These are phyloP conservation scores for Nanger granti DNA, from an alignment of 2,113 vertebrate species.

Conservation along the genomic window DNA sequence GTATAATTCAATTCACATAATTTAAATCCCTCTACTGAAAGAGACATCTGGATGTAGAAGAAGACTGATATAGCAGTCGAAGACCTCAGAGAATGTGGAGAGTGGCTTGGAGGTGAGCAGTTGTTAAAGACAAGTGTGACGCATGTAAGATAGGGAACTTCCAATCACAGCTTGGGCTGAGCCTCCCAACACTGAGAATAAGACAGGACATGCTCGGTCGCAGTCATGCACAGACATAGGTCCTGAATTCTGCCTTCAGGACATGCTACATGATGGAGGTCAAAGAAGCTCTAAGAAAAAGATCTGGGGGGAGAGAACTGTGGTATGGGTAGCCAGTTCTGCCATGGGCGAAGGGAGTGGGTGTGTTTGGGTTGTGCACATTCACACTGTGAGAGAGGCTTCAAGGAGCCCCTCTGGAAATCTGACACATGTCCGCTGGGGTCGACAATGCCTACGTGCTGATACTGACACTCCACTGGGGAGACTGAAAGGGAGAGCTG, in stretches of 20 bases:
- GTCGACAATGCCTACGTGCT: not conserved
- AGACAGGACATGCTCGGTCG: not conserved
- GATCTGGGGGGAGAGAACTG: not conserved
- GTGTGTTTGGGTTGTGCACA: not conserved
- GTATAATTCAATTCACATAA: not conserved
- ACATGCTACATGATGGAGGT: not conserved
- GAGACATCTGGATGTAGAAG: not conserved
- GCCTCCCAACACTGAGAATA: not conserved
- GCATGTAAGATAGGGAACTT: not conserved
- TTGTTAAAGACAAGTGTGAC: not conserved
- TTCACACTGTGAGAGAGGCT: not conserved
- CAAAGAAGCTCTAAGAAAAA: not conserved
- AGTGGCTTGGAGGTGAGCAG: not conserved
- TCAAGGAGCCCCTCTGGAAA: not conserved
- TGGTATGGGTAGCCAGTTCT: not conserved
- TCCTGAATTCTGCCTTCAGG: not conserved
- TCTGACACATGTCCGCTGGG: no score
- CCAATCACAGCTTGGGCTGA: not conserved
- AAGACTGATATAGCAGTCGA: not conserved
- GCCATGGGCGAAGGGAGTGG: not conserved
- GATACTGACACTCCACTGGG: not conserved
- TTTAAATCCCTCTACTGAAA: not conserved
- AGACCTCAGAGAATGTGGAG: not conserved
- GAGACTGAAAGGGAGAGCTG: not conserved
- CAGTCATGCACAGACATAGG: no score